phyloP scores from a whole-genome alignment of 2,797 vertebrate species.

The Cynodonichthys magdalenae region DNA sequence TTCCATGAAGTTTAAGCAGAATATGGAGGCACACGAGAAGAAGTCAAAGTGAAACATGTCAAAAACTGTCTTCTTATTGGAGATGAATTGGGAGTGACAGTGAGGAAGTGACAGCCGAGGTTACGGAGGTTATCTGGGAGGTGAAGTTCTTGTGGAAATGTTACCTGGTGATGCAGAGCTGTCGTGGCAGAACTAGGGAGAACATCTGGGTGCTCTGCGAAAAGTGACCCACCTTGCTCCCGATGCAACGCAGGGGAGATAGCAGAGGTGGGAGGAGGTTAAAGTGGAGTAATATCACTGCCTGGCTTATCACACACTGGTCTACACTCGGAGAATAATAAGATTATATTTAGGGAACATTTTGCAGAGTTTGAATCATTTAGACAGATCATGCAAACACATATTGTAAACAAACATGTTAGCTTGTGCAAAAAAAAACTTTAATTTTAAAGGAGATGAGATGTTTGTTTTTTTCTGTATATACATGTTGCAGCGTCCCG shows the following conservation, averaged over 20 bases:
- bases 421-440: slow-evolving; percentile 4
- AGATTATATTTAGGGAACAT: slow-evolving; percentile 6
- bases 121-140: slow-evolving; percentile 49
- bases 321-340: slow-evolving; percentile 28
- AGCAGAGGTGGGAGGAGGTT: neutral
- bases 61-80: slow-evolving; percentile 21
- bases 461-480: slow-evolving; percentile 17
- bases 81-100: slow-evolving; percentile 49
- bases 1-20: slow-evolving; percentile 11
- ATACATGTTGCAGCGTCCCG: slow-evolving; percentile 39
- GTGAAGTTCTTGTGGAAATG: slow-evolving; percentile 48
- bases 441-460: slow-evolving; percentile 21
- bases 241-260: slow-evolving; percentile 31
- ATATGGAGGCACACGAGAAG: slow-evolving; percentile 16
- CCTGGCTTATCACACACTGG: slow-evolving; percentile 37
- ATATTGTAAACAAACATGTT: neutral
- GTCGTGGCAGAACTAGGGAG: slow-evolving; percentile 63
- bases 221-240: slow-evolving; percentile 61
- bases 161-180: slow-evolving; percentile 57
- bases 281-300: slow-evolving; percentile 15
- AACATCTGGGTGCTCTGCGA: slow-evolving; percentile 53
- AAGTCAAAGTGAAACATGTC: slow-evolving; percentile 46
- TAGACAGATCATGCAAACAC: slow-evolving; percentile 5
- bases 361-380: slow-evolving; percentile 2
- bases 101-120: slow-evolving; percentile 49